phyloP scores from a whole-genome alignment of 2,888 invertebrate species.

The Cryptocephalus moraei region DNA sequence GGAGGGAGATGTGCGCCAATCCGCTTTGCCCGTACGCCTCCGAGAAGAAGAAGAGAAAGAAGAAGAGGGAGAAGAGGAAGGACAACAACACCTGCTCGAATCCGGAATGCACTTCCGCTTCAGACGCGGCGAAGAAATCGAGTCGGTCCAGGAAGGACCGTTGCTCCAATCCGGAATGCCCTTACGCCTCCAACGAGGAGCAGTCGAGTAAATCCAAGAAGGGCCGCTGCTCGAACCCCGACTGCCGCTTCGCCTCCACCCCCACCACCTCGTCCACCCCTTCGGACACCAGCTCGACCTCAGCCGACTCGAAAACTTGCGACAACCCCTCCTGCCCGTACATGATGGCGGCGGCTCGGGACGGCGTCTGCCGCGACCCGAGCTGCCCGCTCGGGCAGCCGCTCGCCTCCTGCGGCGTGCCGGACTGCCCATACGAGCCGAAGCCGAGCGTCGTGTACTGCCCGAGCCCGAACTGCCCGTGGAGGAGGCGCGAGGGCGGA shows the following conservation, averaged over 20 bases:
- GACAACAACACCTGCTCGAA: conserved; percentile 19
- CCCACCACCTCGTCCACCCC: neutral
- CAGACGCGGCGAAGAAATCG: neutral
- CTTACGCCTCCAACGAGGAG: conserved; percentile 4
- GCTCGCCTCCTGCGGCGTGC: conserved; percentile 19
- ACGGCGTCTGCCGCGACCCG: conserved; percentile 11
- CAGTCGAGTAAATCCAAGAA: conserved; percentile 1
- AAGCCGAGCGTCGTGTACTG: conserved; percentile 7
- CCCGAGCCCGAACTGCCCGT: conserved; percentile 3
- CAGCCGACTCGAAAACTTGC: conserved; percentile 4
- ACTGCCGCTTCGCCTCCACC: conserved; percentile 12
- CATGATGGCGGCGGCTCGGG: neutral
- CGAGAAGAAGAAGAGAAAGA: neutral
- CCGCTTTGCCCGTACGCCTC: conserved; percentile 12
- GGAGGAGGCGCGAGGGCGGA: neutral
- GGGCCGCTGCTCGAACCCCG: conserved; percentile 15
- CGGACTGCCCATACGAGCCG: conserved; percentile 20
- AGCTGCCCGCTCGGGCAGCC: conserved; percentile 18
- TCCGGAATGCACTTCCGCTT: conserved; percentile 18
- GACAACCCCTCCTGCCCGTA: conserved; percentile 17
- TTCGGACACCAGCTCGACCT: too few relatives aligned
- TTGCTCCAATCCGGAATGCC: conserved; percentile 15
- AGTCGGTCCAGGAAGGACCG: neutral
- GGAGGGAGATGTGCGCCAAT: conserved; percentile 15
- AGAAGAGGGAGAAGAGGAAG: conserved; percentile 8